Conservation (phyloP, 1,140 invertebrate species). For the Elymnias hypermnestra region DNA sequence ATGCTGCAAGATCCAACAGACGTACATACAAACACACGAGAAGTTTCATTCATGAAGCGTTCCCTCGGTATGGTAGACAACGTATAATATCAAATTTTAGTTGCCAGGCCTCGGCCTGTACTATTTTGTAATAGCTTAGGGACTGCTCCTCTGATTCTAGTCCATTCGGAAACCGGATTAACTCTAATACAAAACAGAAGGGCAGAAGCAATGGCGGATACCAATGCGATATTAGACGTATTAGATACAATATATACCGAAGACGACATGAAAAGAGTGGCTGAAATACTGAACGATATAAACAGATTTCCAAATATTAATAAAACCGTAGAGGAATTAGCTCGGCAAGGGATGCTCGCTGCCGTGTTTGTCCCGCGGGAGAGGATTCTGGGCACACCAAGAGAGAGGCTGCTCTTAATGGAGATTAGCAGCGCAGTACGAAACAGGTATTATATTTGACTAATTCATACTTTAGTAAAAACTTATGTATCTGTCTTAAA, state of each 20-base stretch:
- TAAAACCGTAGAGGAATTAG: neutral
- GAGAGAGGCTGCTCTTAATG: constrained; percentile 7
- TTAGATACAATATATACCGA: constrained; percentile 8
- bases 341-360: neutral
- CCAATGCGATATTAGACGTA: constrained; percentile 15
- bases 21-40: no score
- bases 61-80: no score
- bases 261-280: neutral
- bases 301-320: neutral
- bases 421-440: constrained; percentile 3
- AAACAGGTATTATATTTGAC: no score
- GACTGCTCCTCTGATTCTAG: no score
- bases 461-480: no score
- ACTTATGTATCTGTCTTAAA: no score
- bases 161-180: neutral
- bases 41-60: no score
- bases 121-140: no score
- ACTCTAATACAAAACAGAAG: constrained; percentile 4
- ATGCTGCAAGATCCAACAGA: no score
- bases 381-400: constrained; percentile 9
- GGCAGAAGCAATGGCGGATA: neutral
- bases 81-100: no score
- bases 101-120: no score
- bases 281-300: neutral
- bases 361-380: constrained; percentile 7